phyloP scores from a whole-genome alignment of 2,888 invertebrate genomes.

The Acanthosepion lycidas region DNA sequence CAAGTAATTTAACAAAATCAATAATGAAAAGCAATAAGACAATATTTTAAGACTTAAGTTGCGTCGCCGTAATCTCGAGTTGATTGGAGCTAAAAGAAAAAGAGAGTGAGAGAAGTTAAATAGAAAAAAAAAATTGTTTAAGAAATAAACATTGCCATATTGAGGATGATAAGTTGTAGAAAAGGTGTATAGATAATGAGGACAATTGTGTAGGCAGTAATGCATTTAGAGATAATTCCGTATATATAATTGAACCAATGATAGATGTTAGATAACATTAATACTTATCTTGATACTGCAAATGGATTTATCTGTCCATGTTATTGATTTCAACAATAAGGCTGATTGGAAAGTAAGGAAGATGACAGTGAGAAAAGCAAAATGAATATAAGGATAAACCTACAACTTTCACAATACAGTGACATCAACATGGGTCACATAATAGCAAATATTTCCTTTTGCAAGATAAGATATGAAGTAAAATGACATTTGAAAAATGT shows the following conservation, averaged over 20 bases:
- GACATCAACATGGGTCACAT: not conserved
- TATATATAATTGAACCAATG: slow-evolving; percentile 2
- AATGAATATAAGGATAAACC: not conserved
- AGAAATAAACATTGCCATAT: not conserved
- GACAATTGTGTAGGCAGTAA: slow-evolving; percentile 5
- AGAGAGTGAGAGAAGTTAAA: not conserved
- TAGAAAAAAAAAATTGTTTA: not conserved
- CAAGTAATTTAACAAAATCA: not conserved
- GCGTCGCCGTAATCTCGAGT: not conserved
- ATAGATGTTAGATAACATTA: not conserved
- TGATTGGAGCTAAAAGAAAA: not conserved
- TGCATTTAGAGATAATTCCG: slow-evolving; percentile 10
- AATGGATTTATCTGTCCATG: not conserved
- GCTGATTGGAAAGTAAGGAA: not conserved
- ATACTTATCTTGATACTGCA: not conserved
- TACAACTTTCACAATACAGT: not conserved
- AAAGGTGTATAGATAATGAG: not conserved
- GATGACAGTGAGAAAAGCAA: not conserved
- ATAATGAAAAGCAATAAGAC: not conserved
- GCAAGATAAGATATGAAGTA: no score
- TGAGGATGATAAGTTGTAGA: not conserved
- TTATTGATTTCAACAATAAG: not conserved
- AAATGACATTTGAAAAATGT: no score
- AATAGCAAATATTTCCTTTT: not conserved
- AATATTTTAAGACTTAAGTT: not conserved